Evolutionary conservation across 2,113 vertebrate genomes (phyloP).

Genomic region (Scatophagus argus): DNA sequence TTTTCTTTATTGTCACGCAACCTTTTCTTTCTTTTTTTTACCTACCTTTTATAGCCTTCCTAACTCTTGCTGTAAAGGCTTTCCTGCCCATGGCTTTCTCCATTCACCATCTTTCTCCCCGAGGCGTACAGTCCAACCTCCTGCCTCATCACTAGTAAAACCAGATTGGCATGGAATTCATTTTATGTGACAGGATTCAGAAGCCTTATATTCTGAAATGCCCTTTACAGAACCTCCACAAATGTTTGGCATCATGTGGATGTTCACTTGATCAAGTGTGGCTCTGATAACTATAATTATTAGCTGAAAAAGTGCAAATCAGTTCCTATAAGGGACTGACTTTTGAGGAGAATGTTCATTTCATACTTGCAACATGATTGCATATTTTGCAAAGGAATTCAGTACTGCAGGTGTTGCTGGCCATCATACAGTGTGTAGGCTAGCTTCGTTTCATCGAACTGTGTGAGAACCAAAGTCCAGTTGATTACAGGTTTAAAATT

Average conservation of each 20-base stretch:
- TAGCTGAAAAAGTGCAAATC: constrained; percentile 41
- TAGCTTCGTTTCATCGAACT: constrained; percentile 2
- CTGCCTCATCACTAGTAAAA: constrained; percentile 1
- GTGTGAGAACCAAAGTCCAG: constrained; percentile 1
- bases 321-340: constrained; percentile 15
- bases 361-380: constrained; percentile 25
- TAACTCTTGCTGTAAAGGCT: background rate
- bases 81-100: too few species aligned
- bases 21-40: constrained; percentile 11
- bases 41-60: background rate
- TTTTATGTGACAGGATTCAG: constrained; percentile 50
- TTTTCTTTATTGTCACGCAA: constrained; percentile 6
- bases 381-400: background rate
- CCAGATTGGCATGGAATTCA: constrained; percentile 29
- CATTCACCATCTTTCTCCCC: background rate
- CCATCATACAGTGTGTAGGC: background rate
- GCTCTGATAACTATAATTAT: constrained; percentile 49
- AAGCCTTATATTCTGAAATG: constrained; percentile 16
- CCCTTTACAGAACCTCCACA: constrained; percentile 39
- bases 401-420: background rate
- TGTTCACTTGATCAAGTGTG: constrained; percentile 21
- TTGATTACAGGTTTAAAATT: constrained; percentile 5
- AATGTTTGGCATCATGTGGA: background rate
- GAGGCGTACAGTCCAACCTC: constrained; percentile 13
- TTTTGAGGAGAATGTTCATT: constrained; percentile 18